phyloP scores from a whole-genome alignment of 2,888 invertebrate species.

The Coecobrya sp. region DNA sequence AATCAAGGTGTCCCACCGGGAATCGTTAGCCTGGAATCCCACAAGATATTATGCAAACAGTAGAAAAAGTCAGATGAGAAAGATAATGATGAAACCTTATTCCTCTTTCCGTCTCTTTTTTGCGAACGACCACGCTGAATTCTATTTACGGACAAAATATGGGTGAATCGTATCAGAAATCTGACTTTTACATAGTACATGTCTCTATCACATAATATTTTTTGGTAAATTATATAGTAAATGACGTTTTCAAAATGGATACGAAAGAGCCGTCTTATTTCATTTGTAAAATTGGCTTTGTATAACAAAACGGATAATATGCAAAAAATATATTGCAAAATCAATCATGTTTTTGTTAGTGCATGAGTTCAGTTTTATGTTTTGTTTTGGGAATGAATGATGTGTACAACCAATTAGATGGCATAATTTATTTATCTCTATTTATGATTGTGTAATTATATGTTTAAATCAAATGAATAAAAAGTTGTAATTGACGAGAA shows the following conservation, averaged over 20 bases:
- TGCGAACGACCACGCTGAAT: not conserved
- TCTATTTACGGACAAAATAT: slow-evolving; percentile 25
- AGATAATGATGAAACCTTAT: not conserved
- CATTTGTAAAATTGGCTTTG: not conserved
- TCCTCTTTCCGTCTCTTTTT: not conserved
- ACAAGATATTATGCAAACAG: slow-evolving; percentile 63
- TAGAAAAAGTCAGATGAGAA: slow-evolving; percentile 38
- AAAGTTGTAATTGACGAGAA: too few species aligned
- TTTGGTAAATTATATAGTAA: not conserved
- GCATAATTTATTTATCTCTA: too few species aligned
- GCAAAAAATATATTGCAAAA: too few species aligned
- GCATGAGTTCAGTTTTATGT: not conserved
- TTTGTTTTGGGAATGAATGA: too few species aligned
- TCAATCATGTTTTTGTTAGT: not conserved
- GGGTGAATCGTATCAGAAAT: not conserved
- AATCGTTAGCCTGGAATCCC: slow-evolving; percentile 54
- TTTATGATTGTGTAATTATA: too few species aligned
- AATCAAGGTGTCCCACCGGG: slow-evolving; percentile 55
- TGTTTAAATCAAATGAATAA: too few species aligned
- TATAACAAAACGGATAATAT: too few species aligned
- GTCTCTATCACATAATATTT: slow-evolving; percentile 13
- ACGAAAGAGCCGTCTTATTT: not conserved
- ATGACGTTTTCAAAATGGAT: not conserved
- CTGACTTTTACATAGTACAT: slow-evolving; percentile 30
- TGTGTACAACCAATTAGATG: too few species aligned